Evolutionary conservation across 2,113 vertebrate species (phyloP), one percentile per base, ranked within the genome.

Genomic region (Gopherus evgoodei): DNA sequence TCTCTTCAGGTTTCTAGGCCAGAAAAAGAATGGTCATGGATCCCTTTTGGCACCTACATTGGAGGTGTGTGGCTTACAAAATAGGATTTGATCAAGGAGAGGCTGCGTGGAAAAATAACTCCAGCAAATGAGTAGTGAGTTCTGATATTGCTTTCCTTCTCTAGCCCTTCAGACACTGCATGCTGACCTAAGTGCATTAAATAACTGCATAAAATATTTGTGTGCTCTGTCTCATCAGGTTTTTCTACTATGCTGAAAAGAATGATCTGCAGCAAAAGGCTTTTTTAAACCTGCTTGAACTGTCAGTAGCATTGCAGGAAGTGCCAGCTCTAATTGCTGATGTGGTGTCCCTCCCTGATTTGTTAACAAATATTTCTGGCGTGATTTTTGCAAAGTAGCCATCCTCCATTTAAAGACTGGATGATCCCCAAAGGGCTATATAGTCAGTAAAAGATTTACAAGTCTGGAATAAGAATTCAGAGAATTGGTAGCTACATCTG

Each of bases 131-230:
- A 91, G 89, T 21, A 21, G 42, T 90, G 56, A 89, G 24, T 85
- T 92, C 47, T 57, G 52, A 72, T 19, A 24, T 72, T 86, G 38
- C 35, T 87, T 91, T 89, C 35, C 5, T 89, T 19, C 72, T 92
- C 44, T 72, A 83, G 81, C 19, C 25, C 85, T 22, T 93, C 13
- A 85, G 86, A 52, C 2, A 38, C 17, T 84, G 5, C 52, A 76
- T 86, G 49, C 56, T 96, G 87, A 62, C 35, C n/a, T 25, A 93
- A 88, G 52, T 72, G 17, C 44, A 57, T 84, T 81, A 94, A 94
- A 65, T 87, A 94, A 83, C 50, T 29, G 19, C 44, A 54, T 89
- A 78, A 94, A 83, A 62, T 79, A 91, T 93, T 95, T 95, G 56
- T 84, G 44, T 62, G 9, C 31, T 83, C 62, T 4, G 42, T 91